phyloP scores from a whole-genome alignment of 2,888 invertebrate species.

The Zygogramma bicolorata region DNA sequence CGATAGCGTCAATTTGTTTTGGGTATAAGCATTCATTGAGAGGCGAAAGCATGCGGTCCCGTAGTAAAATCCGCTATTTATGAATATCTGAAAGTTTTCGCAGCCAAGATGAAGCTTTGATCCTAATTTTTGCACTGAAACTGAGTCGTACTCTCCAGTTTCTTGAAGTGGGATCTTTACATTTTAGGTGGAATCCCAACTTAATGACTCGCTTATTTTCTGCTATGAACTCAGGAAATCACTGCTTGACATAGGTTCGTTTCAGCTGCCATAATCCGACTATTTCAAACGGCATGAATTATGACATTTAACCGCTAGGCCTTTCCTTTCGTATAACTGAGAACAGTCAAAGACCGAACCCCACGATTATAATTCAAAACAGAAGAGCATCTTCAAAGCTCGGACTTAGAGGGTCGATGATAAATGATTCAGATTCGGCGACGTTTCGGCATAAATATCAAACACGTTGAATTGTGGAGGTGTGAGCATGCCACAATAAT shows the following conservation, averaged over 20 bases:
- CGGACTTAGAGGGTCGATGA: conserved; percentile 35
- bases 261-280: conserved; percentile 7
- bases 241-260: background rate
- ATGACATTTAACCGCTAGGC: conserved; percentile 19
- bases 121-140: too few species aligned
- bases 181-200: too few species aligned
- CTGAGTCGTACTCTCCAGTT: too few species aligned
- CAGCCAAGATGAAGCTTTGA: too few species aligned
- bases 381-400: conserved; percentile 31
- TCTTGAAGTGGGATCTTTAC: too few species aligned
- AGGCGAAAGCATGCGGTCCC: too few species aligned
- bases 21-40: too few species aligned
- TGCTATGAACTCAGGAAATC: background rate
- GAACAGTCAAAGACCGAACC: conserved; percentile 30
- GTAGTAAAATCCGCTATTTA: too few species aligned
- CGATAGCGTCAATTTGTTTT: too few species aligned
- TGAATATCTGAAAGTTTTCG: too few species aligned
- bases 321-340: conserved; percentile 24
- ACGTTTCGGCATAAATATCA: conserved; percentile 39
- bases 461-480: conserved; percentile 32
- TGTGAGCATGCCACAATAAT: conserved; percentile 23
- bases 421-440: conserved; percentile 42
- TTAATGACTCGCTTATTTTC: background rate
- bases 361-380: conserved; percentile 41
- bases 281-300: conserved; percentile 28